Evolutionary conservation across 2,113 vertebrate genomes (phyloP).

Genomic region (Oxygymnocypris stewartii): DNA sequence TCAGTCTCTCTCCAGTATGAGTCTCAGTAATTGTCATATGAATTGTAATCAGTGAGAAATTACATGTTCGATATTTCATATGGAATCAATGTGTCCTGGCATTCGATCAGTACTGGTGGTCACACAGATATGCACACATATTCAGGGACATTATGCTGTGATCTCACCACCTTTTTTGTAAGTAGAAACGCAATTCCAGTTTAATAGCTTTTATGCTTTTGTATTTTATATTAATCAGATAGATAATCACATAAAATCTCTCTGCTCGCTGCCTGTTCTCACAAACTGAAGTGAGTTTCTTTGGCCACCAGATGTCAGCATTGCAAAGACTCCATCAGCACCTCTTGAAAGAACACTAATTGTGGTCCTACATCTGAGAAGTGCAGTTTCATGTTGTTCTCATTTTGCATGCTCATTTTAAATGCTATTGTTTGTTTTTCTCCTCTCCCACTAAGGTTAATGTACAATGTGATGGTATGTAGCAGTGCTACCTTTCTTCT

Average conservation of each 20-base stretch:
- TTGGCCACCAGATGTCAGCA: constrained; percentile 55
- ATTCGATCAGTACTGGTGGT: background rate
- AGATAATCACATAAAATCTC: background rate
- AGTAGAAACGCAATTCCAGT: background rate
- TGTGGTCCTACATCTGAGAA: background rate
- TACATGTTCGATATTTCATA: constrained; percentile 23
- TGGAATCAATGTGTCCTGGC: background rate
- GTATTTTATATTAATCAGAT: background rate
- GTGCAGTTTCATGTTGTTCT: background rate
- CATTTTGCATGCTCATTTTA: background rate
- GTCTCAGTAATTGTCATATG: constrained; percentile 60
- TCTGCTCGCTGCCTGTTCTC: background rate
- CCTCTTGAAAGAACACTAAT: background rate
- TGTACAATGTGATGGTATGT: background rate
- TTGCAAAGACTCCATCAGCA: constrained; percentile 19
- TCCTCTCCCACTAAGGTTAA: background rate
- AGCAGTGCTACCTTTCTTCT: background rate
- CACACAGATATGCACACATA: background rate
- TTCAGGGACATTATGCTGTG: background rate
- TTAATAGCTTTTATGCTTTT: background rate
- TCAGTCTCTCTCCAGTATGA: constrained; percentile 28
- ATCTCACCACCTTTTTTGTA: background rate
- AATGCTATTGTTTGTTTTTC: background rate
- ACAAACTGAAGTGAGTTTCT: background rate
- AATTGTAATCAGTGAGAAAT: constrained; percentile 55